Conservation (phyloP, 2,888 invertebrate genomes). For the Plutella xylostella region DNA sequence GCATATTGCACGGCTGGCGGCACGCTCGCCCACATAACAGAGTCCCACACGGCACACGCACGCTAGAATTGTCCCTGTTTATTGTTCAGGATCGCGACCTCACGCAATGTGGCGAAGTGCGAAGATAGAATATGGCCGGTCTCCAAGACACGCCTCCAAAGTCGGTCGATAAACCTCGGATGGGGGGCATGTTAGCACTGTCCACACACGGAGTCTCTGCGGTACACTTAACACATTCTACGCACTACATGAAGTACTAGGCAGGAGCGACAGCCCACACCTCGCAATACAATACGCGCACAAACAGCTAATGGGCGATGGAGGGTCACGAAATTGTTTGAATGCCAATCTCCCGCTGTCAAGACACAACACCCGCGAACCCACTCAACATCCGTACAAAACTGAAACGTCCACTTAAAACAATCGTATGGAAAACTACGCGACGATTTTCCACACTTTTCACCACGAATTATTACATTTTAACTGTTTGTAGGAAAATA, state of each 20-base stretch:
- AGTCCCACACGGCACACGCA: conserved; percentile 10
- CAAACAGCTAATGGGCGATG: conserved; percentile 32
- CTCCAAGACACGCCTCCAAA: conserved; percentile 21
- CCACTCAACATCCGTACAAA: background rate
- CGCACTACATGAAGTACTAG: background rate
- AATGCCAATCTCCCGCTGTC: background rate
- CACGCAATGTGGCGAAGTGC: conserved; percentile 21
- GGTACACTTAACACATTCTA: background rate
- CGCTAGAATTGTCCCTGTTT: background rate
- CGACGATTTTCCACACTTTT: conserved; percentile 34
- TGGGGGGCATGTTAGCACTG: conserved; percentile 11
- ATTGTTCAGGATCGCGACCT: conserved; percentile 20
- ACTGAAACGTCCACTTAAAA: background rate
- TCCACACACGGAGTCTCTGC: background rate
- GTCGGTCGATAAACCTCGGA: conserved; percentile 37
- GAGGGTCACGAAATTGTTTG: conserved; percentile 10
- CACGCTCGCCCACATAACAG: too few relatives aligned
- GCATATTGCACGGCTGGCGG: too few relatives aligned
- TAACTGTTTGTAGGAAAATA: conserved; percentile 43
- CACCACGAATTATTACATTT: conserved; percentile 38
- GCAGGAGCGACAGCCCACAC: conserved; percentile 23
- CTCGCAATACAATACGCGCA: conserved; percentile 25
- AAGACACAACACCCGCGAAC: background rate
- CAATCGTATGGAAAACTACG: background rate
- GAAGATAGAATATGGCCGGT: conserved; percentile 37